A percentile compares a stretch with the other conserved stretches of the same genome.
Evolutionary conservation across 92 coral and sea anemone genomes (phyloP).

Genomic region (Paramuricea clavata): DNA sequence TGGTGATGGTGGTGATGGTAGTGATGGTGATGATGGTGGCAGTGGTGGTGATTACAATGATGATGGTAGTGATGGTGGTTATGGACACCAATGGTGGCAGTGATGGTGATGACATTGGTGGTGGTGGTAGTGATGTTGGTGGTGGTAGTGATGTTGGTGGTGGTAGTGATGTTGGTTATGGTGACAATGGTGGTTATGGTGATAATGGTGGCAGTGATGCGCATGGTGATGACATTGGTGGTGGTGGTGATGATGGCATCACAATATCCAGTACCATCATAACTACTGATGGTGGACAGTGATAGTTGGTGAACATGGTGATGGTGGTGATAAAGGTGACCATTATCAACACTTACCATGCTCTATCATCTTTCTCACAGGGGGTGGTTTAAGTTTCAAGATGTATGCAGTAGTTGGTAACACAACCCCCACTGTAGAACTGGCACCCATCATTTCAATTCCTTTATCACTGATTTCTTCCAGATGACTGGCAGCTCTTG

Average conservation of each 20-base stretch:
- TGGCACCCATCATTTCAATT: slow-evolving; percentile 84
- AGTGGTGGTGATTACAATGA: too few relatives aligned
- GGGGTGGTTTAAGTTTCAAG: slow-evolving; percentile 87
- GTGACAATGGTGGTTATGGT: too few relatives aligned
- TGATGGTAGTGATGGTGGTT: too few relatives aligned
- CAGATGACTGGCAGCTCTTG: slow-evolving; percentile 90
- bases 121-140: too few relatives aligned
- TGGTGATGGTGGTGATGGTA: too few relatives aligned
- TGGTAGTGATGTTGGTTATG: too few relatives aligned
- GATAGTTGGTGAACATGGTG: too few relatives aligned
- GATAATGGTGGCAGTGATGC: neutral
- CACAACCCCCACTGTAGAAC: slow-evolving; percentile 87
- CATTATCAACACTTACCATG: slow-evolving; percentile 76
- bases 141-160: neutral
- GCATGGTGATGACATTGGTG: neutral
- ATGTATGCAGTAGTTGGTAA: slow-evolving; percentile 99
- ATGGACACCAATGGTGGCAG: too few relatives aligned
- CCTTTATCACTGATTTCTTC: slow-evolving; percentile 95
- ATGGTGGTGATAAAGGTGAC: neutral
- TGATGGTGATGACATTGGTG: neutral
- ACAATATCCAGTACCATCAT: too few relatives aligned
- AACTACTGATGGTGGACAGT: too few relatives aligned
- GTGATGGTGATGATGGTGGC: too few relatives aligned
- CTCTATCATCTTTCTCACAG: slow-evolving; percentile 92
- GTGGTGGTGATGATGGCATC: too few relatives aligned